phyloP scores from a whole-genome alignment of 2,113 vertebrate species.

The Calonectris borealis region DNA sequence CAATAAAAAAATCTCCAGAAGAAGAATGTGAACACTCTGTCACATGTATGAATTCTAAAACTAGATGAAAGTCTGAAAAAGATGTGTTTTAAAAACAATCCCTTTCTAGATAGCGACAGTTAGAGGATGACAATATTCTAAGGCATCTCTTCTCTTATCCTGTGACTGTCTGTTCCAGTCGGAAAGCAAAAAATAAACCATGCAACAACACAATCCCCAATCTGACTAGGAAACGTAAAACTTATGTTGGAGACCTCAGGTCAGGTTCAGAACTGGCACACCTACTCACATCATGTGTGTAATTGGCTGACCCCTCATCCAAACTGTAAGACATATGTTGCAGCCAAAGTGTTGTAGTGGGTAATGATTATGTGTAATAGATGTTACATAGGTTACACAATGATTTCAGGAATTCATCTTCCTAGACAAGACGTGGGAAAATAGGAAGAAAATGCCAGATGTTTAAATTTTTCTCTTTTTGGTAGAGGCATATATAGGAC shows the following conservation, averaged over 20 bases:
- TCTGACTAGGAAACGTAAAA: not conserved
- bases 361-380: not conserved
- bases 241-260: not conserved
- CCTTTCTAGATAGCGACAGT: not conserved
- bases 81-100: not conserved
- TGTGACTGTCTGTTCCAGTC: not conserved
- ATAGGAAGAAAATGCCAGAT: not conserved
- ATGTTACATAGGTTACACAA: not conserved
- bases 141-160: not conserved
- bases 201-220: not conserved
- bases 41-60: not conserved
- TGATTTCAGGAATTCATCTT: not conserved
- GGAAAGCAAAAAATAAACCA: not conserved
- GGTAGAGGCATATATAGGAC: not conserved
- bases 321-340: not conserved
- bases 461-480: not conserved
- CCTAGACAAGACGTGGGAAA: not conserved
- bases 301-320: not conserved
- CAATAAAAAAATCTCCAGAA: not conserved
- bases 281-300: not conserved
- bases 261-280: not conserved
- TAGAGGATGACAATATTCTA: not conserved
- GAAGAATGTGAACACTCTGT: not conserved
- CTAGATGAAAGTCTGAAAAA: not conserved
- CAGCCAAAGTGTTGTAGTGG: not conserved